Percentiles rank a stretch among this genome's conserved stretches.
Evolutionary conservation across 1,140 invertebrate genomes (phyloP).

Genomic region (Drosophila nannoptera): DNA sequence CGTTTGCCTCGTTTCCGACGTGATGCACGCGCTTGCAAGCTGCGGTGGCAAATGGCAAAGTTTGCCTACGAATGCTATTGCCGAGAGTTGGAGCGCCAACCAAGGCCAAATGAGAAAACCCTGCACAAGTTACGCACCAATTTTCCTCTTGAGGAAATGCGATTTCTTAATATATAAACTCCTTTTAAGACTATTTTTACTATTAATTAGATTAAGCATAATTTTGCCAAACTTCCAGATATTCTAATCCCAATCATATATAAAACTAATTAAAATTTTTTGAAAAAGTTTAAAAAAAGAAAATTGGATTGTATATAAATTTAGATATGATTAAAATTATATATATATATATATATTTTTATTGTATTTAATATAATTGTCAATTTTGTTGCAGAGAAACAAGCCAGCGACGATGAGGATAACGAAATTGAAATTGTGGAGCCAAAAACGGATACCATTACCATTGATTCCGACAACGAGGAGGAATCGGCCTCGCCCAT

Average conservation of each 20-base stretch:
- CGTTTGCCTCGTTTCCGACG: constrained; percentile 62
- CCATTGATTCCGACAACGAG: constrained; percentile 78
- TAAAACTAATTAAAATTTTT: constrained; percentile 23
- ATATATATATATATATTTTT: neutral
- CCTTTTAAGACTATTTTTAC: neutral
- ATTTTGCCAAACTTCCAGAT: constrained; percentile 16
- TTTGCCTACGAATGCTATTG: constrained; percentile 69
- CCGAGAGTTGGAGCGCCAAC: constrained; percentile 57
- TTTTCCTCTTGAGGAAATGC: constrained; percentile 72
- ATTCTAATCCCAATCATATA: constrained; percentile 23
- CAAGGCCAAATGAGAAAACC: constrained; percentile 51
- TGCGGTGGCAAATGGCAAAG: constrained; percentile 73
- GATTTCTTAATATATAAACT: constrained; percentile 55
- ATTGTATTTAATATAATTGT: neutral
- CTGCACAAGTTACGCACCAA: constrained; percentile 60
- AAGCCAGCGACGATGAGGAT: constrained; percentile 78
- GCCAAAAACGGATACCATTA: constrained; percentile 76
- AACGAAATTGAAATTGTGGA: constrained; percentile 79
- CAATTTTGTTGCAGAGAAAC: constrained; percentile 62
- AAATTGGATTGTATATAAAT: neutral
- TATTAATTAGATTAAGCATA: constrained; percentile 26
- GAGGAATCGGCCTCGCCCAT: constrained; percentile 49
- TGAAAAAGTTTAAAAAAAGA: neutral
- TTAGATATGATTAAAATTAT: neutral
- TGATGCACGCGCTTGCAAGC: constrained; percentile 58